phyloP scores from a whole-genome alignment of 1,140 invertebrate genomes.

The Drosophila sechellia region DNA sequence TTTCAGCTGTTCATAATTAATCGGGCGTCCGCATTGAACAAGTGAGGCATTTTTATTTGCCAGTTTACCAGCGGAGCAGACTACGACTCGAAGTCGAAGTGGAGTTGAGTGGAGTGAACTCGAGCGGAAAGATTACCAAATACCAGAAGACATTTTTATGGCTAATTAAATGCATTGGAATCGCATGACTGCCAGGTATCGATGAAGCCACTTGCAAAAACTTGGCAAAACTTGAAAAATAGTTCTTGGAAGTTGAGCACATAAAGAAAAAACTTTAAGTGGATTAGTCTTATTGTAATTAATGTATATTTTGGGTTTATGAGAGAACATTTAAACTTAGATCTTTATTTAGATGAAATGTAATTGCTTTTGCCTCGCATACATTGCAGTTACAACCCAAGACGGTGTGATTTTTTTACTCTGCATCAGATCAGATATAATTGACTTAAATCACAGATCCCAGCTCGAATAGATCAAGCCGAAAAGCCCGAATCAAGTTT shows the following conservation, averaged over 20 bases:
- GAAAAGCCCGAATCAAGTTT: constrained; percentile 39
- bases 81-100: constrained; percentile 2
- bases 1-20: constrained; percentile 83
- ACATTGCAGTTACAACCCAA: background rate
- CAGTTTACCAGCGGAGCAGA: constrained; percentile 24
- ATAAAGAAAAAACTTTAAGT: background rate
- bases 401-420: background rate
- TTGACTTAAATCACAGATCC: background rate
- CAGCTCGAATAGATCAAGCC: constrained; percentile 36
- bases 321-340: no score
- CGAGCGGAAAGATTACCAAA: constrained; percentile 48
- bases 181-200: constrained; percentile 42
- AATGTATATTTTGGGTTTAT: no score
- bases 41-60: constrained; percentile 80
- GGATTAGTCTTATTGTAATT: background rate
- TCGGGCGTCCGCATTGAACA: constrained; percentile 74
- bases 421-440: constrained; percentile 1
- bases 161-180: constrained; percentile 74
- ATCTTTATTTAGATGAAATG: no score
- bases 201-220: constrained; percentile 30
- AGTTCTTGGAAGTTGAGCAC: background rate
- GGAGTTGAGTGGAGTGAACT: background rate
- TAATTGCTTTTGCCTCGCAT: no score
- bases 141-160: constrained; percentile 74
- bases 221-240: background rate